These are phyloP conservation scores for Rotaria socialis DNA, from an alignment of 2,888 invertebrate genomes.

Conservation along the genomic window DNA sequence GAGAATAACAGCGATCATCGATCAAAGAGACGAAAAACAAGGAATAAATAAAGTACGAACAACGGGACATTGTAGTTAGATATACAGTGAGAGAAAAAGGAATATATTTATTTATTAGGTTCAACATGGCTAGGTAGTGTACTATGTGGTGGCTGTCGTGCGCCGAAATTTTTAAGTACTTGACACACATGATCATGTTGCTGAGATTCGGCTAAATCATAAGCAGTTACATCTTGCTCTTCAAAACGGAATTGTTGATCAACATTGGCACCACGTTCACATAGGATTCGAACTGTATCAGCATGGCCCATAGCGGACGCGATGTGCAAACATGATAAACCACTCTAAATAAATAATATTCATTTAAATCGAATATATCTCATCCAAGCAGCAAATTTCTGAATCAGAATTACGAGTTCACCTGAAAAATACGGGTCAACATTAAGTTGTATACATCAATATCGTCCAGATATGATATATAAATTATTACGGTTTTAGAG, in stretches of 20 bases:
- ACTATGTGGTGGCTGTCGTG: slow-evolving; percentile 6
- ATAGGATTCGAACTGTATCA: slow-evolving; percentile 44
- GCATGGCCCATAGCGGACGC: slow-evolving; percentile 46
- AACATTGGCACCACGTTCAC: slow-evolving; percentile 45
- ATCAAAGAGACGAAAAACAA: background rate
- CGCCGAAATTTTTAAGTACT: slow-evolving; percentile 43
- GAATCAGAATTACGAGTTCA: too few relatives aligned
- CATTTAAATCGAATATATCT: background rate
- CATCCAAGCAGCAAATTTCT: too few relatives aligned
- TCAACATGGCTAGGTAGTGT: slow-evolving; percentile 7
- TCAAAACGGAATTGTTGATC: slow-evolving; percentile 46
- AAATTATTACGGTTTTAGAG: too few relatives aligned
- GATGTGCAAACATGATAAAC: slow-evolving; percentile 46
- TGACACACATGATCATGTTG: slow-evolving; percentile 45
- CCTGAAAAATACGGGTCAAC: too few relatives aligned
- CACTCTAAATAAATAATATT: slow-evolving; percentile 43
- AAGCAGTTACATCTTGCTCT: slow-evolving; percentile 46
- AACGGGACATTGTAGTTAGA: slow-evolving; percentile 1
- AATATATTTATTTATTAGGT: slow-evolving; percentile 17
- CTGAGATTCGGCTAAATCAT: slow-evolving; percentile 46
- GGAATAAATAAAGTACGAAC: slow-evolving; percentile 26
- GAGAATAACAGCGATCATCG: background rate
- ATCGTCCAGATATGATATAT: too few relatives aligned
- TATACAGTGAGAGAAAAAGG: background rate
- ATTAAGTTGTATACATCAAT: too few relatives aligned